Evolutionary conservation across 2,797 vertebrate species (phyloP).

Genomic region (Pipistrellus pygmaeus): DNA sequence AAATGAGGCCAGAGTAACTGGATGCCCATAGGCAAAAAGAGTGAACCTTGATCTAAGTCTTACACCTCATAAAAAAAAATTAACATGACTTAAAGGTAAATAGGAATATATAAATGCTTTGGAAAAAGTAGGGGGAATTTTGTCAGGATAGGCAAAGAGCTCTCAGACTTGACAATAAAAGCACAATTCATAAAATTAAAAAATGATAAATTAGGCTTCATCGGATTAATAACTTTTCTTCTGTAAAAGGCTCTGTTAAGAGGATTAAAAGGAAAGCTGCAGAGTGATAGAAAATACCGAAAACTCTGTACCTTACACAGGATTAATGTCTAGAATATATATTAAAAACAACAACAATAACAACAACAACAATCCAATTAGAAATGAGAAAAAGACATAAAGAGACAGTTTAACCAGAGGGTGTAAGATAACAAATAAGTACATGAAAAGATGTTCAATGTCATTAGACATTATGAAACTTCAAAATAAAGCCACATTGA

Average conservation of each 20-base stretch:
- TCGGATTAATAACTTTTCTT: neutral
- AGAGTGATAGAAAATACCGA: neutral
- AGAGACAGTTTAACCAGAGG: neutral
- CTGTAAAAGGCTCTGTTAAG: neutral
- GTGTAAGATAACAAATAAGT: neutral
- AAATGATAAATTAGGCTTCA: neutral
- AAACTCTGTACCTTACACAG: neutral
- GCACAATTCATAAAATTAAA: neutral
- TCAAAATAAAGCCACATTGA: neutral
- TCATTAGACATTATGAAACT: constrained; percentile 6
- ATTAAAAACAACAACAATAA: neutral
- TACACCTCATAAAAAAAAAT: neutral
- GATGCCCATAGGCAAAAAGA: neutral
- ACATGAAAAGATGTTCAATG: neutral
- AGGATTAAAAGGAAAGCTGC: neutral
- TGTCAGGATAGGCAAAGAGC: neutral
- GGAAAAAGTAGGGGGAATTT: neutral
- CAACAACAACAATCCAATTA: neutral
- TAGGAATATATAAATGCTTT: neutral
- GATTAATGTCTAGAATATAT: neutral
- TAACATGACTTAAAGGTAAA: neutral
- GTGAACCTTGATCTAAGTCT: neutral
- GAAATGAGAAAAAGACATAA: neutral
- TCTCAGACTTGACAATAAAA: neutral
- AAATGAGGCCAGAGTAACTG: neutral